Base-by-base conservation (phyloP, 2,113 vertebrate species). In the Okapia johnstoni region DNA sequence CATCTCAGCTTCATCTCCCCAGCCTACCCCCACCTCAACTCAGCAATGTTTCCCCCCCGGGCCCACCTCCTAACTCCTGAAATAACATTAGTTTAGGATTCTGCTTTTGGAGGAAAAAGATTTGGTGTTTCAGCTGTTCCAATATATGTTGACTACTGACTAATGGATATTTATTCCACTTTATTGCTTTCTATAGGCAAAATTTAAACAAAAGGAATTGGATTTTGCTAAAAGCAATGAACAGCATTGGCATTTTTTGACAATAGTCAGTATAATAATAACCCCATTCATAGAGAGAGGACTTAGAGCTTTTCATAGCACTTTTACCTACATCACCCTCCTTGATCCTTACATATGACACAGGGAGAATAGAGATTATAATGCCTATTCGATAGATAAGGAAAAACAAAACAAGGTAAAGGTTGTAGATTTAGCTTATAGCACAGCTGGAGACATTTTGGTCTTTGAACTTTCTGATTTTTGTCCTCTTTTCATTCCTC, bases 131-230 rank as follows among this genome's bases (percentile, higher is more conserved):
- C 93, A 97, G 90, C 95, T 83, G 14, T 93, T 96, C 86, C 91
- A 96, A 80, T 83, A 83, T 80, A 80, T 95, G 94, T 94, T 95
- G 97, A 46, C 89, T 96, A 88, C 26, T 90, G 87, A 96, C 91
- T 93, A 98, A 97, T 84, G 94, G 26, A 2, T 93, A 96, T 93
- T 98, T 96, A 98, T 36, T 58, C 80, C n/a, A 36, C 52, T 96
- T 97, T 95, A 66, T 84, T 97, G 97, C 98, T 97, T 97, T 95
- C 97, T 96, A 55, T 87, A 96, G 98, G 95, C 95, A 97, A 98
- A 98, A 96, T 85, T 76, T 95, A 94, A 93, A 98, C 94, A 97
- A 98, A 98, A 97, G 96, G 60, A 98, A 95, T 94, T 92, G 95
- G 89, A 97, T 98, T 98, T 97, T 96, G 93, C 97, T 97, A 97